Base-by-base conservation (phyloP, 1,140 invertebrate species). In the Caligus rogercresseyi region DNA sequence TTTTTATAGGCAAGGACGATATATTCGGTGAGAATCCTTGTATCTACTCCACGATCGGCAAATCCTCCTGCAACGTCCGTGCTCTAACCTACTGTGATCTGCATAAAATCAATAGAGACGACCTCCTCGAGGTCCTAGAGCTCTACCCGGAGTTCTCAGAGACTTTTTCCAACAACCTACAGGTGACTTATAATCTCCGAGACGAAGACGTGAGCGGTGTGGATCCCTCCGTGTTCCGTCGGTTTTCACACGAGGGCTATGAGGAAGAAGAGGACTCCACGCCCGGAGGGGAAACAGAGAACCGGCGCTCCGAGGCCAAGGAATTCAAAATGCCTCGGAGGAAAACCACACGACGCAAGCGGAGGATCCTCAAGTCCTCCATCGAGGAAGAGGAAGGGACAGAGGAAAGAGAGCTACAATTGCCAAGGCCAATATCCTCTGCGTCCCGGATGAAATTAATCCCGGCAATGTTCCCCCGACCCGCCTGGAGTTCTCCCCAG, bases 51-150 rank as follows among this genome's bases (percentile, higher is more conserved):
- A 94, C 90, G 3, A 84, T 97, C 59, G 94, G 94, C 18, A 96
- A 97, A 72, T 95, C 92, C 51, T 90, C 89, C 67, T 96, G 88
- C 74, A 91, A 94, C 71, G 92, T 98, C n/a, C 80, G 93, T 69
- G 93, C 93, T n/a, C 78, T 98, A 66, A 98, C 93, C 0, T 98
- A 98, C 75, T 98, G 94, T 78, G 94, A 98, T 79, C 80, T 98
- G 57, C 94, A 98, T 74, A 94, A 94, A 74, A 93, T 98, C 64
- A 84, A 92, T 70, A 79, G 94, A 54, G 91, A 97, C 72, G 94
- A 98, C 74, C 76, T 98, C 52, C 78, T 97, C n/a, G 92, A 97
- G 71, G 91, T 98, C 20, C 76, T 98, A 31, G 91, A 96, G 67
- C 83, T 97, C 70, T 98, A 97, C 78, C 94, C 94, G 0, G 94